A percentile compares a stretch with the other conserved stretches of the same genome.
Conservation (phyloP, 2,113 vertebrate genomes). For the Lates calcarifer region DNA sequence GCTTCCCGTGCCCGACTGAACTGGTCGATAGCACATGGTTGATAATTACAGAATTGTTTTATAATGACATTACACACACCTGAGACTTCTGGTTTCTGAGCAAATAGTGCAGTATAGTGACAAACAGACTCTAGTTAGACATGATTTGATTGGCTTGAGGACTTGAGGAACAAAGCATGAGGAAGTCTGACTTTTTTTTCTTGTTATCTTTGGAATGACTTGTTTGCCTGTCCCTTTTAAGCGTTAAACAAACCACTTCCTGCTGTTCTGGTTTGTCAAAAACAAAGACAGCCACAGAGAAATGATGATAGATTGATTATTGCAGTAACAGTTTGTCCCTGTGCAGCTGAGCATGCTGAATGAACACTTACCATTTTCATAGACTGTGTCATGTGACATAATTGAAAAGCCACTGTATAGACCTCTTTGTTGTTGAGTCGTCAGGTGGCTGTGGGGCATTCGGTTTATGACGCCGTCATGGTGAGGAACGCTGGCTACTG, state of each 20-base stretch:
- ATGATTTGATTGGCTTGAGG: background rate
- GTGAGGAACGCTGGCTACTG: constrained; percentile 62
- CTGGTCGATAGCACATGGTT: constrained; percentile 13
- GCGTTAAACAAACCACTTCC: constrained; percentile 24
- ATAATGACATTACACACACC: constrained; percentile 16
- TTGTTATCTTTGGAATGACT: background rate
- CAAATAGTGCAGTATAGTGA: background rate
- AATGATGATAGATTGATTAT: background rate
- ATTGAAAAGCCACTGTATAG: background rate
- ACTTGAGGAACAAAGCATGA: background rate
- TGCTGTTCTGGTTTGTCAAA: constrained; percentile 15
- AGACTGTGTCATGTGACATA: constrained; percentile 16
- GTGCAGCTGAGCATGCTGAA: constrained; percentile 3
- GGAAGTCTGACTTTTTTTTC: constrained; percentile 29
- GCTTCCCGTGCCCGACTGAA: constrained; percentile 37
- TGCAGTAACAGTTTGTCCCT: constrained; percentile 3
- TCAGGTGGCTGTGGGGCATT: constrained; percentile 28
- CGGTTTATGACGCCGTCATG: constrained; percentile 60
- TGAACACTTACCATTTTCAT: constrained; percentile 5
- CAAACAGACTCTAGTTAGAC: background rate
- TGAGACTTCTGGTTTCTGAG: background rate
- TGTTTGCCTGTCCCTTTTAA: background rate
- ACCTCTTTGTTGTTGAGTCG: constrained; percentile 33
- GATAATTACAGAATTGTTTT: constrained; percentile 24
- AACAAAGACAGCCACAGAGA: background rate